Conservation (phyloP, 2,797 vertebrate species). For the Percopsis omiscomaycus region DNA sequence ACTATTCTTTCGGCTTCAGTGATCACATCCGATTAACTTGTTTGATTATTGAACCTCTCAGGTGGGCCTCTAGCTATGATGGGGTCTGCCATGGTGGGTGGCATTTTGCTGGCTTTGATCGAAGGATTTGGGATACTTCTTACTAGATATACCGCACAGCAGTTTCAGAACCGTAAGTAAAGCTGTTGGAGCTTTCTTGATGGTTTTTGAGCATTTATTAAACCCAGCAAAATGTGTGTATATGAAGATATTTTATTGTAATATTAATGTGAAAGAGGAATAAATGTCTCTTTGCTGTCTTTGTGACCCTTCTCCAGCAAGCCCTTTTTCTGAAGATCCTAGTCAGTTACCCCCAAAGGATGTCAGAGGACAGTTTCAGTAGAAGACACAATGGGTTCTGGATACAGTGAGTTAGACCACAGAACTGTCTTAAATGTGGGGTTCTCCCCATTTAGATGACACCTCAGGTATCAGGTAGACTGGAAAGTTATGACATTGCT, state of each 20-base stretch:
- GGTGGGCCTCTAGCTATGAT: constrained; percentile 90
- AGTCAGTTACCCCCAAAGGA: constrained; percentile 79
- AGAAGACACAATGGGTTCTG: constrained; percentile 25
- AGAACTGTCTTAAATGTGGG: constrained; percentile 1
- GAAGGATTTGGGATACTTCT: constrained; percentile 92
- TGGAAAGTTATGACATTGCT: constrained; percentile 8
- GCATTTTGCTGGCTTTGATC: constrained; percentile 86
- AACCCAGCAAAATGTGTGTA: background rate
- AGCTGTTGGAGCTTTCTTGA: constrained; percentile 8
- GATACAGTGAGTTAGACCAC: constrained; percentile 34
- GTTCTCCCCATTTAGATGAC: background rate
- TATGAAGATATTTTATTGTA: background rate
- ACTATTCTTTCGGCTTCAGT: background rate
- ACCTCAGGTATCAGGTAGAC: constrained; percentile 28
- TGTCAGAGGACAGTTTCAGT: constrained; percentile 76
- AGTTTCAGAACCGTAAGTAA: constrained; percentile 88
- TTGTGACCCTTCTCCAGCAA: constrained; percentile 62
- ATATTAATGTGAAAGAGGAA: background rate
- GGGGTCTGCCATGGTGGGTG: constrained; percentile 90
- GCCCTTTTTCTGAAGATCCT: constrained; percentile 83
- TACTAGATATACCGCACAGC: constrained; percentile 88
- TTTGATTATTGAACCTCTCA: constrained; percentile 41
- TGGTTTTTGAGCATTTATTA: background rate
- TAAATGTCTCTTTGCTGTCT: background rate
- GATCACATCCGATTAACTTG: background rate